phyloP scores from a whole-genome alignment of 2,797 vertebrate species.

The Mormyrus proboscirostris region DNA sequence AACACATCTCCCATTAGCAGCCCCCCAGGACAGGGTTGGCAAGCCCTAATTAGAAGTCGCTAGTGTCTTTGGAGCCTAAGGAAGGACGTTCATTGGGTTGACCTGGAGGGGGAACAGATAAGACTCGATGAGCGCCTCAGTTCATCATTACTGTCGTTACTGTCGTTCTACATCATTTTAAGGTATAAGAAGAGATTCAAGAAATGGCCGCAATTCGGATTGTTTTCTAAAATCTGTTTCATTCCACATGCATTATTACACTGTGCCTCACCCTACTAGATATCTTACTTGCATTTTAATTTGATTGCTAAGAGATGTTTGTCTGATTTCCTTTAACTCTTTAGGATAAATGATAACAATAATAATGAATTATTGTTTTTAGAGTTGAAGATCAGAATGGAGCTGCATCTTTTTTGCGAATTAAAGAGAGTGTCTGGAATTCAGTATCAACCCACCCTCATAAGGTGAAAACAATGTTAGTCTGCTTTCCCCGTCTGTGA shows the following conservation, averaged over 20 bases:
- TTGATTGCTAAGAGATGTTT: neutral
- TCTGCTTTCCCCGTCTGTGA: neutral
- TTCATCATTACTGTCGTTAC: neutral
- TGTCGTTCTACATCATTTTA: neutral
- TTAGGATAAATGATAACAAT: conserved; percentile 6
- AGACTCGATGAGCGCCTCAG: neutral
- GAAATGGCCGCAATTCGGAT: neutral
- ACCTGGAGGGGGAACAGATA: neutral
- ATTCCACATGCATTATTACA: neutral
- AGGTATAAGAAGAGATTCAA: neutral
- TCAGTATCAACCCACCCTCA: neutral
- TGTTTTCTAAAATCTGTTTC: conserved; percentile 9
- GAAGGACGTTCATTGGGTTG: neutral
- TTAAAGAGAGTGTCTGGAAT: neutral
- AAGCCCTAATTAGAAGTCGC: neutral
- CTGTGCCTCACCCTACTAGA: conserved; percentile 8
- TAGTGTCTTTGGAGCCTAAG: neutral
- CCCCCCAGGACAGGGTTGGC: neutral
- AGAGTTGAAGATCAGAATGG: conserved; percentile 2
- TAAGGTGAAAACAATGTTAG: neutral
- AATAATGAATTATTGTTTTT: neutral
- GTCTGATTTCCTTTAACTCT: neutral
- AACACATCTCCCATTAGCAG: neutral
- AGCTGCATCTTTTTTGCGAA: neutral
- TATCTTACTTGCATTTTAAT: neutral